Evolutionary conservation across 2,888 invertebrate species (phyloP), one percentile per base, ranked within the genome.

Genomic region (Pyrrhosoma nymphula): DNA sequence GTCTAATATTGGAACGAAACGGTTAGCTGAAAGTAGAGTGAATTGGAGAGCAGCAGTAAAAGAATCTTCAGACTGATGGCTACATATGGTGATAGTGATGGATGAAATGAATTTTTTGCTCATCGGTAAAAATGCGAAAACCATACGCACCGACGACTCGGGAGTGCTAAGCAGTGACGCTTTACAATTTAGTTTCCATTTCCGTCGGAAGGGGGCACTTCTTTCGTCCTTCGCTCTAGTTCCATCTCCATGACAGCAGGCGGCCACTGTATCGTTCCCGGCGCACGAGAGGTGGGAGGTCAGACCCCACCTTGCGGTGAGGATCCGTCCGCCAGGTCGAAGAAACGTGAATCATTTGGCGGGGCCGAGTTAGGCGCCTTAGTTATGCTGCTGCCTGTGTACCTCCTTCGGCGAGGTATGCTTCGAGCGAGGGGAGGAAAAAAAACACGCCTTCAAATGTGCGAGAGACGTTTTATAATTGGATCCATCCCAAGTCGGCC

Each of bases 381-480:
- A 47, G 88, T 88, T n/a, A 26, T 56, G 89, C 89, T 12, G 26
- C 47, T 26, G 88, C 20, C 39, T 18, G 39, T 20, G 2, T 47
- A 47, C 47, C 39, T 89, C 89, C n/a, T 39, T 89, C 89, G 35
- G 82, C 16, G 82, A 69, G 69, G 69, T n/a, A 20, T 8, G 60
- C 69, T 12, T n/a, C 20, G 69, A 69, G 10, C 1, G 26, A 69
- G n/a, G 1, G 18, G 82, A 16, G 2, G 35, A 26, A 47, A 88
- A 30, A 8, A 60, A 3, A 39, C 88, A 16, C 23, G 26, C 88
- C 47, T n/a, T 47, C 23, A 10, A 88, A 56, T 56, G 89, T n/a
- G 56, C 89, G 89, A 47, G 56, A 12, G 56, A 14, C 89, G 55
- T 89, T 89, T 56, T 47, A 89, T 89, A 89, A 89, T 89, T 89